Evolutionary conservation across 2,888 invertebrate species (phyloP).

Genomic region (Macrophya annulata): DNA sequence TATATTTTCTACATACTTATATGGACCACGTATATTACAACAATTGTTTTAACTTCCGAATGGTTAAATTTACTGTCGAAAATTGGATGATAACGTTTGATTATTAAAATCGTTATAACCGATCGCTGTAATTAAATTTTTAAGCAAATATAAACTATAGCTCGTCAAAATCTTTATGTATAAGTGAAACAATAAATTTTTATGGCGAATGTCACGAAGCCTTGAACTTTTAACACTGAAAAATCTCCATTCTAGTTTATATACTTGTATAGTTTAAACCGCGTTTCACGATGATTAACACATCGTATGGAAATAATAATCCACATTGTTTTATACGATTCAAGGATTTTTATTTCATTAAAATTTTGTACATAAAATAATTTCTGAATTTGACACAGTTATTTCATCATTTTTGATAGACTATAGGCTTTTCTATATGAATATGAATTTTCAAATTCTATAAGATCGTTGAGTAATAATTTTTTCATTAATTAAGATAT

Average conservation of each 20-base stretch:
- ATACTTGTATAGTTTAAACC: not conserved
- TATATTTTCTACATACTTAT: not conserved
- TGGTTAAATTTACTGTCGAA: not conserved
- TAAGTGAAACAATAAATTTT: not conserved
- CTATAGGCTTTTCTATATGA: not conserved
- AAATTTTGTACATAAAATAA: not conserved
- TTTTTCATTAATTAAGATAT: not conserved
- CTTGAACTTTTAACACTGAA: constrained; percentile 2
- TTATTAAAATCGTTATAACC: not conserved
- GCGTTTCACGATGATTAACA: constrained; percentile 4
- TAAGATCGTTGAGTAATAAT: not conserved
- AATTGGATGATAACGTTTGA: not conserved
- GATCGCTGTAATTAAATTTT: not conserved
- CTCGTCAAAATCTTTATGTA: not conserved
- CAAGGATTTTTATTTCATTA: not conserved
- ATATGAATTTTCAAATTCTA: not conserved
- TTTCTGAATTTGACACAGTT: not conserved
- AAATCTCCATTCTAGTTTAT: not conserved
- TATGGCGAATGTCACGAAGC: not conserved
- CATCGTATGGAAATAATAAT: not conserved
- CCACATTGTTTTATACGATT: not conserved
- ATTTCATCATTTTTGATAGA: not conserved
- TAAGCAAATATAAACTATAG: not conserved
- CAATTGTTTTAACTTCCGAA: not conserved
- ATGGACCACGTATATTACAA: too few relatives aligned